Base-by-base conservation (phyloP, 64 coral and sea anemone genomes). In the Dendrophyllia cribrosa region DNA sequence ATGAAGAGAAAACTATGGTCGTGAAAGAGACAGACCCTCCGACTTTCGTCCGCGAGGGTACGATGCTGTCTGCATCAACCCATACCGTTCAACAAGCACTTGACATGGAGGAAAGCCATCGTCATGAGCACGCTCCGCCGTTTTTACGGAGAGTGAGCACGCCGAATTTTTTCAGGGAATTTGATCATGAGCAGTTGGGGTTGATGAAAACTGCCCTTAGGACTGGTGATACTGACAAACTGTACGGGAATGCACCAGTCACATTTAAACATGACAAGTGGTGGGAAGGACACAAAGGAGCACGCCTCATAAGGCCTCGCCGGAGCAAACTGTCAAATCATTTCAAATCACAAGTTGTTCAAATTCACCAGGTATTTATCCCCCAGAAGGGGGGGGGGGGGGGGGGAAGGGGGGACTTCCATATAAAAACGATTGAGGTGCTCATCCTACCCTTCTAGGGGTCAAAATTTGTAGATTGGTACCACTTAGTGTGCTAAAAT, bases 231-330 rank as follows among this genome's bases (percentile, higher is more conserved):
- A 91, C 59, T 64, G 49, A 82, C 51, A 75, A 62, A 21, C 43
- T 90, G 6, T 88, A 87, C 43, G 95, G 95, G 14, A 65, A 72
- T 74, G 95, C 91, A 50, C 95, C 95, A 67, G 80, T 91, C 10
- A 91, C 95, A 17, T 97, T 97, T 69, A 97, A 97, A 70, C 80
- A 67, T 72, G 86, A 92, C 4, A 97, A 97, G 15, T 97, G 95
- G 95, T 97, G 95, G 95, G 87, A 94, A 77, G 83, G 88, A 7
- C 63, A 91, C 50, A 70, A 59, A 66, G 95, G 76, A 51, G 45
- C 43, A 24, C 89, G 67, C 59, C 92, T 97, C 26, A 44, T 97
- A n/a, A 97, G 72, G 59, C 79, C 95, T 2, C 79, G 88, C 7
- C 65, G 87, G 11, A 94, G 87, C 52, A 94, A 85, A 62, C 67